Evolutionary conservation across 2,888 invertebrate genomes (phyloP), one percentile per base, ranked within the genome.

Genomic region (Coenonympha glycerion): DNA sequence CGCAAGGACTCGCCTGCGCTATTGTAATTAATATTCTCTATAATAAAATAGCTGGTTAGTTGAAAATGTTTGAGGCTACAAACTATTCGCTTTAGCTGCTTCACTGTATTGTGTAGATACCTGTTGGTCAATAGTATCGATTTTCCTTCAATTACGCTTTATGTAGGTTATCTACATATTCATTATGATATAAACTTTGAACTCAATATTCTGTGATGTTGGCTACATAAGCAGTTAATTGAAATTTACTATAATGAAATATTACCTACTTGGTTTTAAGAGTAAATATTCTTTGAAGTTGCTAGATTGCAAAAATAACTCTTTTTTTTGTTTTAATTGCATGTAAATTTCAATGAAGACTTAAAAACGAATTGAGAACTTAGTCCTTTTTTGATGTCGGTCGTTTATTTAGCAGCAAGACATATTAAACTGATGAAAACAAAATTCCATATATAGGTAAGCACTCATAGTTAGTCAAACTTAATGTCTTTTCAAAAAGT

Each of bases 41-140:
- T 26, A 9, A 26, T 6, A 8, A 2, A 9, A 26, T 9, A 3
- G 8, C 8, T 6, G 9, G 9, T 2, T 26, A 13, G 33, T 18
- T 18, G n/a, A n/a, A n/a, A n/a, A n/a, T n/a, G n/a, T 36, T 36
- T 34, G n/a, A 3, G 18, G 33, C 21, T 11, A 37, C 22, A 24
- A 6, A 15, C 15, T 31, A 24, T 22, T 22, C 22, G 37, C 37
- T 22, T 39, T 6, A 15, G 11, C 31, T 37, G 11, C 18, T 42
- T 34, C 8, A 22, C 13, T 18, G 9, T 22, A 22, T 31, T 31
- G 37, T 37, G 18, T 37, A n/a, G n/a, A n/a, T n/a, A 9, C 40
- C 52, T 34, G 52, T 46, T 61, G 66, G 64, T 69, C 62, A 64
- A 64, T 62, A 63, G 22, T 69, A 73, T 73, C 59, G 69, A 72